phyloP scores from a whole-genome alignment of 2,113 vertebrate species.

The Herpailurus yagouaroundi region DNA sequence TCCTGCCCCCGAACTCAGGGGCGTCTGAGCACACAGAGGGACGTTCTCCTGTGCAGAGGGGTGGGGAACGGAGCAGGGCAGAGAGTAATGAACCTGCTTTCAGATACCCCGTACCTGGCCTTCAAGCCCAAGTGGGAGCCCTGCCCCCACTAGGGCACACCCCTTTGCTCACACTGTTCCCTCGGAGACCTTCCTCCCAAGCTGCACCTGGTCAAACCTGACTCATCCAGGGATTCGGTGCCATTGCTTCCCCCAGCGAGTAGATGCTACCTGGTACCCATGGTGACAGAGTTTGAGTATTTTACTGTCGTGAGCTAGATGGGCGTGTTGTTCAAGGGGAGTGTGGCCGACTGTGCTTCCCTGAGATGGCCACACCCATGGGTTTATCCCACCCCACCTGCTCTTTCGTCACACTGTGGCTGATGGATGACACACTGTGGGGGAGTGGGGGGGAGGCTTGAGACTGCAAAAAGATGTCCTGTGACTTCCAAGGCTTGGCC shows the following conservation, averaged over 20 bases:
- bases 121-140: not conserved
- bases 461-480: not conserved
- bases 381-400: not conserved
- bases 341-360: not conserved
- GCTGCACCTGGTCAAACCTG: too few relatives aligned
- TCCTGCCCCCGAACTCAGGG: not conserved
- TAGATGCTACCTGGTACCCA: too few relatives aligned
- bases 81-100: not conserved
- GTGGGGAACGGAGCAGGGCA: not conserved
- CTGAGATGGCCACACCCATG: not conserved
- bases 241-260: not conserved
- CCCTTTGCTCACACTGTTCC: not conserved
- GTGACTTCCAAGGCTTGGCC: not conserved
- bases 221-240: not conserved
- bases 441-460: not conserved
- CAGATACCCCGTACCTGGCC: accelerated
- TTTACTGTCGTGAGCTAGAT: not conserved
- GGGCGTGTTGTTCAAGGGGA: not conserved
- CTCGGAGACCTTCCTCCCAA: not conserved
- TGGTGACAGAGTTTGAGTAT: not conserved
- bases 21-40: not conserved
- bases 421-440: too few relatives aligned
- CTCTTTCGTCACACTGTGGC: not conserved
- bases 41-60: not conserved
- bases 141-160: not conserved